Conservation (phyloP, 2,888 invertebrate species). For the Eristalinus sepulchralis region DNA sequence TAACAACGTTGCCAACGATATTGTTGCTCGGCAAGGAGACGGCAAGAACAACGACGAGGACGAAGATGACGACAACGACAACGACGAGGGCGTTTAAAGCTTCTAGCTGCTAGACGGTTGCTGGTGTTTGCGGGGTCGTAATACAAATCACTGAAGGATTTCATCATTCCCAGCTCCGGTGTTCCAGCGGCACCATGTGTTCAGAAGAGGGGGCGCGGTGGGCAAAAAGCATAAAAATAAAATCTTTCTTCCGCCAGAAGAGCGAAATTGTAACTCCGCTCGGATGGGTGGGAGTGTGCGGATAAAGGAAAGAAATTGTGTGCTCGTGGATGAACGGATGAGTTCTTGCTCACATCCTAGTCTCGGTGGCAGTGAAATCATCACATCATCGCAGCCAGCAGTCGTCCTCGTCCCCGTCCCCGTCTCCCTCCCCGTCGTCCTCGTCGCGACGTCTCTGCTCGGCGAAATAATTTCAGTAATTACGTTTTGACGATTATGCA, state of each 20-base stretch:
- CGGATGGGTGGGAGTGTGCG: background rate
- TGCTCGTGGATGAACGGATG: constrained; percentile 3
- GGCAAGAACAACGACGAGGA: background rate
- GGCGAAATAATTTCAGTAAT: constrained; percentile 67
- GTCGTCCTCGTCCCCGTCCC: too few species aligned
- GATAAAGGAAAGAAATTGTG: background rate
- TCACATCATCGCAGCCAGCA: background rate
- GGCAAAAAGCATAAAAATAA: constrained; percentile 40
- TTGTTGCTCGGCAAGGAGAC: constrained; percentile 41
- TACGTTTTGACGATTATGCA: constrained; percentile 66
- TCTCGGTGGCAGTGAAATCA: constrained; percentile 6
- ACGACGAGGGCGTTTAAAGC: background rate
- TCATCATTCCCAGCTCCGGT: constrained; percentile 29
- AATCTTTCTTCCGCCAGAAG: constrained; percentile 42
- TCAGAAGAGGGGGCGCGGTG: background rate
- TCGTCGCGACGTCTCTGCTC: constrained; percentile 21
- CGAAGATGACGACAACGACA: background rate
- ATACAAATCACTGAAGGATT: constrained; percentile 65
- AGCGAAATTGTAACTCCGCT: constrained; percentile 50
- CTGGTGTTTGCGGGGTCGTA: constrained; percentile 55
- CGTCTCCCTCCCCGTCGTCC: too few species aligned
- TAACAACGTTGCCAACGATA: constrained; percentile 66
- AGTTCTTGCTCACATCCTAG: constrained; percentile 1
- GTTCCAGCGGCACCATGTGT: background rate
- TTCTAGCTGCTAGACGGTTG: constrained; percentile 25